Evolutionary conservation across 2,797 vertebrate species (phyloP).

Genomic region (Sphenopsis melanotis): DNA sequence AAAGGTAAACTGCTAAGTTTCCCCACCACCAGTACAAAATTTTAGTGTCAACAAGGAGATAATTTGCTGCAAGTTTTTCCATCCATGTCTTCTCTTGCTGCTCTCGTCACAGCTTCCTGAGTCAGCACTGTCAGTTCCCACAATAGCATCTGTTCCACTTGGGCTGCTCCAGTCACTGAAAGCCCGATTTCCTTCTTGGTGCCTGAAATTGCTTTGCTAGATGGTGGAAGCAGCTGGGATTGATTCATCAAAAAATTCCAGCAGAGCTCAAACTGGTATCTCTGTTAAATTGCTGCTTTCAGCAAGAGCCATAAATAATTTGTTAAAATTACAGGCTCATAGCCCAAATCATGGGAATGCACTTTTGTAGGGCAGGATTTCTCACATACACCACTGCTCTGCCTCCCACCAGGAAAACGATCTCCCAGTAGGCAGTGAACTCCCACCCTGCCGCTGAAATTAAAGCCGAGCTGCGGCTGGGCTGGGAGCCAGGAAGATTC

Average conservation of each 20-base stretch:
- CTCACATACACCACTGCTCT: not conserved
- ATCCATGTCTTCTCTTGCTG: not conserved
- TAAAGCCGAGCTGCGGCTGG: not conserved
- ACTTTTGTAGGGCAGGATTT: not conserved
- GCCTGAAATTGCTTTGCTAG: not conserved
- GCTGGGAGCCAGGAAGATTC: conserved; percentile 33
- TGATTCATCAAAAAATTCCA: conserved; percentile 2
- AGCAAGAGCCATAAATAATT: not conserved
- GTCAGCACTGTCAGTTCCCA: not conserved
- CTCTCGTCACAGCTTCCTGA: not conserved
- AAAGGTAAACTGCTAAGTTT: not conserved
- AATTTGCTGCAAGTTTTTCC: not conserved
- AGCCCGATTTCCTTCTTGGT: not conserved
- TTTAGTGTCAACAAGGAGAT: not conserved
- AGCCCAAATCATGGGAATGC: not conserved
- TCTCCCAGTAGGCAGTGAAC: not conserved
- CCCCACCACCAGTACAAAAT: not conserved
- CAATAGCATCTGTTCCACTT: not conserved
- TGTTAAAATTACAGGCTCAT: not conserved
- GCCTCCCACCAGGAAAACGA: not conserved
- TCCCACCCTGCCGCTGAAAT: not conserved
- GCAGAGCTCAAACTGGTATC: not conserved
- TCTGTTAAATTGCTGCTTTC: not conserved
- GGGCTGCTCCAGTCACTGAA: not conserved
- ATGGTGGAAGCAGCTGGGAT: conserved; percentile 35